Percentiles rank a stretch among this genome's conserved stretches.
These are phyloP conservation scores for Halichoerus grypus DNA, from an alignment of 2,113 vertebrate genomes.

Conservation along the genomic window DNA sequence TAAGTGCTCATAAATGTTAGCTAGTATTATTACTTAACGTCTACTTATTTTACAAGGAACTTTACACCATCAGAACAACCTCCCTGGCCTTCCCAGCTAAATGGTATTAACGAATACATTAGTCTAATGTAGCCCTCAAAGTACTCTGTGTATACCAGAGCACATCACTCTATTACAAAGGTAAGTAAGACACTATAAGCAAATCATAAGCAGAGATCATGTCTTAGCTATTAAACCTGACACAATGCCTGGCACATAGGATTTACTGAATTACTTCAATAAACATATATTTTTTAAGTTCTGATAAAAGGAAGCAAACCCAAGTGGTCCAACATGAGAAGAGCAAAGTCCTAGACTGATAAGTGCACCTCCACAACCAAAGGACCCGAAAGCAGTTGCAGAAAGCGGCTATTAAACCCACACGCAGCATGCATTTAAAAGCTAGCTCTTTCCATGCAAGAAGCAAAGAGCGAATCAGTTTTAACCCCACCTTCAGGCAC, in stretches of 20 bases:
- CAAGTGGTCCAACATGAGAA: slow-evolving; percentile 79
- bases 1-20: slow-evolving; percentile 10
- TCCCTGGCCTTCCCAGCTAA: neutral
- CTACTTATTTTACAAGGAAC: slow-evolving; percentile 43
- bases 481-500: slow-evolving; percentile 79
- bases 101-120: neutral
- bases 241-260: neutral
- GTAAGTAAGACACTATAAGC: slow-evolving; percentile 26
- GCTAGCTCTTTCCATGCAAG: slow-evolving; percentile 77
- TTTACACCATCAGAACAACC: neutral
- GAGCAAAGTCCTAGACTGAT: slow-evolving; percentile 59
- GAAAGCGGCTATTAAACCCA: slow-evolving; percentile 83
- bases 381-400: slow-evolving; percentile 79
- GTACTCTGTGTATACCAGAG: neutral
- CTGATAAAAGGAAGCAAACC: slow-evolving; percentile 9
- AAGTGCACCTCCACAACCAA: slow-evolving; percentile 55
- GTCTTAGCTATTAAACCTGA: slow-evolving; percentile 28
- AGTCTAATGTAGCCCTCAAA: neutral
- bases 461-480: slow-evolving; percentile 78
- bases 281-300: slow-evolving; percentile 43
- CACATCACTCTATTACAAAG: neutral
- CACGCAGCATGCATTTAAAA: slow-evolving; percentile 76
- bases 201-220: slow-evolving; percentile 20
- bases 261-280: slow-evolving; percentile 10
- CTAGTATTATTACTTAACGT: slow-evolving; percentile 29